Conservation (phyloP, 2,113 vertebrate species). For the human (Homo sapiens) region DNA sequence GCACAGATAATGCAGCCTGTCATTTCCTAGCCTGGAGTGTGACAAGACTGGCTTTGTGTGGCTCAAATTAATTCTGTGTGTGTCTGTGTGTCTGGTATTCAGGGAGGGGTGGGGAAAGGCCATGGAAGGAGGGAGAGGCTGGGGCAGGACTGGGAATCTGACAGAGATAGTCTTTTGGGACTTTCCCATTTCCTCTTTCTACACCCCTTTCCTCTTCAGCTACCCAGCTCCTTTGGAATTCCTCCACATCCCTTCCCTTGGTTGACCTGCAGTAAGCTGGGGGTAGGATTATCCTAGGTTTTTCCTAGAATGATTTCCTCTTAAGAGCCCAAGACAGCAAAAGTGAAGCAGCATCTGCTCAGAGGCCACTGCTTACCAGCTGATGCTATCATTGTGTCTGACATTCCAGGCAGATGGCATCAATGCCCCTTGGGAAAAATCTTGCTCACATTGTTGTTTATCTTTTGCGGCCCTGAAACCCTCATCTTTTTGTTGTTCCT, state of each 20-base stretch:
- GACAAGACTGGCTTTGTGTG: slow-evolving; percentile 9
- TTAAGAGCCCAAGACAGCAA: not conserved
- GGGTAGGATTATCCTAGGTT: not conserved
- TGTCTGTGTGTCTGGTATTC: not conserved
- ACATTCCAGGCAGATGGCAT: not conserved
- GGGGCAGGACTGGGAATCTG: not conserved
- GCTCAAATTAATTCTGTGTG: not conserved
- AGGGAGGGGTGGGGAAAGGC: not conserved
- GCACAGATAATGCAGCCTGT: not conserved
- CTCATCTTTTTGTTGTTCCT: not conserved
- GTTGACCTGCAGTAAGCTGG: not conserved
- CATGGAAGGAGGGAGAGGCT: not conserved
- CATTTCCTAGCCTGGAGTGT: not conserved
- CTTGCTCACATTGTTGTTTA: not conserved
- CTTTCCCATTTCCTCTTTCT: not conserved
- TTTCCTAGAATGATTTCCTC: not conserved
- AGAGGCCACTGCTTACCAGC: not conserved
- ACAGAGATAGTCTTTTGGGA: not conserved
- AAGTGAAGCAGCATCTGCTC: not conserved
- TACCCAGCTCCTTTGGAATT: not conserved
- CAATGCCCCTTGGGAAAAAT: not conserved
- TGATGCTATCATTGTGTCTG: not conserved
- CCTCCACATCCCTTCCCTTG: not conserved
- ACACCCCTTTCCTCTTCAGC: not conserved
- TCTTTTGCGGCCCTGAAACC: not conserved